Evolutionary conservation across 2,797 vertebrate genomes (phyloP).

Genomic region (Microctenopoma lineatum): DNA sequence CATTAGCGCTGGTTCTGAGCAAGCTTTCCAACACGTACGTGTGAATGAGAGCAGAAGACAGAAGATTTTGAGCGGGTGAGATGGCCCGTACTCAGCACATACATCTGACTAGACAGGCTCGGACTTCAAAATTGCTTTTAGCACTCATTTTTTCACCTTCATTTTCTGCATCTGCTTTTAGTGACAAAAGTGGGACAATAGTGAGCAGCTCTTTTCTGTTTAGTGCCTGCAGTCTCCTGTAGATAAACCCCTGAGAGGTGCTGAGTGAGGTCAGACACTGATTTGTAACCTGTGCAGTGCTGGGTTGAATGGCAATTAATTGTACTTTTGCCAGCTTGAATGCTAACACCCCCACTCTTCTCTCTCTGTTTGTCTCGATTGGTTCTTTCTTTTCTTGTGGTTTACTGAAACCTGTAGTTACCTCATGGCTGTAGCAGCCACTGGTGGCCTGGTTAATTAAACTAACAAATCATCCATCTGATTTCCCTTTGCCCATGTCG

Average conservation of each 20-base stretch:
- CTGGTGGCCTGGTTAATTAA: slow-evolving; percentile 39
- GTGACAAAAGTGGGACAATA: slow-evolving; percentile 52
- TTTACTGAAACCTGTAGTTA: slow-evolving; percentile 27
- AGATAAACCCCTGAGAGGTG: slow-evolving; percentile 33
- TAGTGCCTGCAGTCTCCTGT: slow-evolving; percentile 16
- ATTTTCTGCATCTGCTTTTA: slow-evolving; percentile 58
- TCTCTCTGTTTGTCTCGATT: background rate
- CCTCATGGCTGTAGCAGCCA: slow-evolving; percentile 21
- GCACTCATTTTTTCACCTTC: slow-evolving; percentile 81
- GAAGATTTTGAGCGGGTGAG: slow-evolving; percentile 44
- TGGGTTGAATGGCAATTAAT: slow-evolving; percentile 33
- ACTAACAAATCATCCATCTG: slow-evolving; percentile 55
- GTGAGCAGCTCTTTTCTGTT: background rate
- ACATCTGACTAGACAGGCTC: slow-evolving; percentile 61
- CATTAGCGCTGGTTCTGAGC: slow-evolving; percentile 61
- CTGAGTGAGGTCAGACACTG: slow-evolving; percentile 46
- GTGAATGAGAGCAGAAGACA: slow-evolving; percentile 29
- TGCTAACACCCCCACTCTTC: background rate
- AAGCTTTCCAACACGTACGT: slow-evolving; percentile 44
- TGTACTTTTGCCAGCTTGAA: slow-evolving; percentile 39
- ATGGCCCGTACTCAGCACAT: slow-evolving; percentile 59
- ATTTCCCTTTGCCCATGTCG: slow-evolving; percentile 35
- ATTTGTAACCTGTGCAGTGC: slow-evolving; percentile 43
- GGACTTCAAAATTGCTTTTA: slow-evolving; percentile 85
- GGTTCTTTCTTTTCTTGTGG: slow-evolving; percentile 1